Evolutionary conservation across 37 sponge, comb jelly and placozoan genomes (phyloP).

Genomic region (Tethya wilhelma): DNA sequence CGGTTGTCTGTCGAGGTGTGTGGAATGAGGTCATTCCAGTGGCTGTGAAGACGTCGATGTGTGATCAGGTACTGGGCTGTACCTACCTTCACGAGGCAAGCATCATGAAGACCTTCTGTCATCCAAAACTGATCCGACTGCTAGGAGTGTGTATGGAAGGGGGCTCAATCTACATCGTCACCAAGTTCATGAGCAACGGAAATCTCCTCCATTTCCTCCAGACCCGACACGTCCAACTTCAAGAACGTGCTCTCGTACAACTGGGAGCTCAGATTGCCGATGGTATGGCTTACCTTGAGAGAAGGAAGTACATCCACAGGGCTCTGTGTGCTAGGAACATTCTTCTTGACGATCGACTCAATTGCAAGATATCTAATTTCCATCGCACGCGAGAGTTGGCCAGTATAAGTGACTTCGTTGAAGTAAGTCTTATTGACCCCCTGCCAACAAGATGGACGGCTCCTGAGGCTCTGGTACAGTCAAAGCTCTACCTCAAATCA

Average conservation of each 20-base stretch:
- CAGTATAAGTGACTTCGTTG: slow-evolving; percentile 91
- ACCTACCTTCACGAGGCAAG: slow-evolving; percentile 96
- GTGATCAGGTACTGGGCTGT: slow-evolving; percentile 86
- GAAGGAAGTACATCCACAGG: slow-evolving; percentile 94
- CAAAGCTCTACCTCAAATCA: slow-evolving; percentile 94
- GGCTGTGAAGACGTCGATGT: slow-evolving; percentile 96
- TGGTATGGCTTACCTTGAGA: slow-evolving; percentile 97
- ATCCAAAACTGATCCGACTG: slow-evolving; percentile 97
- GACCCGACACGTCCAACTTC: slow-evolving; percentile 74
- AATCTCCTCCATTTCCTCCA: slow-evolving; percentile 91
- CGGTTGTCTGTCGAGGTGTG: slow-evolving; percentile 92
- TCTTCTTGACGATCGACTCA: slow-evolving; percentile 89
- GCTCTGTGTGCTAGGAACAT: slow-evolving; percentile 97
- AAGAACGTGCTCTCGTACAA: slow-evolving; percentile 81
- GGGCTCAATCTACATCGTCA: slow-evolving; percentile 96
- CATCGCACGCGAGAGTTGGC: slow-evolving; percentile 91
- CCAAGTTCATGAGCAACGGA: slow-evolving; percentile 96
- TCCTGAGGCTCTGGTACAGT: slow-evolving; percentile 94
- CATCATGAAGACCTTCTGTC: slow-evolving; percentile 94
- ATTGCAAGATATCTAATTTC: slow-evolving; percentile 96
- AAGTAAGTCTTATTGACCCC: slow-evolving; percentile 88
- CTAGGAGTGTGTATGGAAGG: slow-evolving; percentile 95
- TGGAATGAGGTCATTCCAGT: slow-evolving; percentile 94
- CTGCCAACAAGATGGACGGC: slow-evolving; percentile 99
- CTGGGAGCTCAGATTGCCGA: slow-evolving; percentile 89